Base-by-base conservation (phyloP, 1,140 invertebrate genomes). In the Dolichoris vasculosae region DNA sequence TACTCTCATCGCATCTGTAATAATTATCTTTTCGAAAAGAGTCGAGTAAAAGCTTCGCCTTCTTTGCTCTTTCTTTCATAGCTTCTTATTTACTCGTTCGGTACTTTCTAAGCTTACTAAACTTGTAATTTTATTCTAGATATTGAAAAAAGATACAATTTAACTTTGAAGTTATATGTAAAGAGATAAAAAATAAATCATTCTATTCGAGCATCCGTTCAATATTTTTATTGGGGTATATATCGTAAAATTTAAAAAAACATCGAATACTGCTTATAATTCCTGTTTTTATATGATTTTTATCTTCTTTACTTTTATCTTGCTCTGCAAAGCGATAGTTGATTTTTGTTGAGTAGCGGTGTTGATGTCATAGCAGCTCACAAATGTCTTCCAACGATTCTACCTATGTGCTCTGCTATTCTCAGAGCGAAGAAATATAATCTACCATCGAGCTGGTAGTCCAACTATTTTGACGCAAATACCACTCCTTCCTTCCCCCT, bases 391-490 rank as follows among this genome's bases (percentile, higher is more conserved):
- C 1, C 1, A 15, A 20, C n/a, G 67, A 38, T 38, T 69, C 8
- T 3, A 3, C 9, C 32, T 67, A 26, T 35, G 2, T 32, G 20
- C 26, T 67, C 9, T 35, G 15, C 15, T 3, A 35, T 15, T 69
- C 67, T 69, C 67, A 8, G 15, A 78, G 59, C 38, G 59, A 80
- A 63, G 46, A 26, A 43, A 81, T n/a, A 26, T 64, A 64, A 35
- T 69, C 67, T 69, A 69, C 67, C 32, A 69, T 69, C 67, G 32
- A 64, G 17, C 67, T 13, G 55, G 30, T 64, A 55, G 48, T 85
- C 43, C 48, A 38, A 73, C 73, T 71, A 75, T 79, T 67, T 84
- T 84, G 64, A 84, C 40, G 64, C 40, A 23, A 43, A 23, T 67
- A 4, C 40, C 11, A 20, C 81, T 71, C 2, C n/a, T 30, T 40